Percentiles rank a stretch among this genome's conserved stretches.
These are phyloP conservation scores for Oxycera nigricornis DNA, from an alignment of 2,888 invertebrate species.

Conservation along the genomic window DNA sequence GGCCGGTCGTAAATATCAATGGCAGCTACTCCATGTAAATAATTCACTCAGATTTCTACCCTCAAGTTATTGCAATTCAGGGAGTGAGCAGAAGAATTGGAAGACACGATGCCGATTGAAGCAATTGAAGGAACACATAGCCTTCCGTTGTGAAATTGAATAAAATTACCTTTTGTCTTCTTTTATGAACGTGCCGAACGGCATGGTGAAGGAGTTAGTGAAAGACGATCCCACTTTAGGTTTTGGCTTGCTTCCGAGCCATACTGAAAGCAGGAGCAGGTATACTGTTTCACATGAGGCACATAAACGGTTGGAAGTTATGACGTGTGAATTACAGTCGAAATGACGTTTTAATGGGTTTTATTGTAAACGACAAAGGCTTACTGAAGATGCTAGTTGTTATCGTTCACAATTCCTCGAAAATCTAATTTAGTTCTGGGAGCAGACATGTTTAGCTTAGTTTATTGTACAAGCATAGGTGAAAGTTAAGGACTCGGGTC, in stretches of 20 bases:
- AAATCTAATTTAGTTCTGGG: too few relatives aligned
- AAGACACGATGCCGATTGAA: conserved; percentile 9
- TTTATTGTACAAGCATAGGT: too few relatives aligned
- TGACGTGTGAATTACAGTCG: neutral
- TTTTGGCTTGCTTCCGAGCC: neutral
- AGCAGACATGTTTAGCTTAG: too few relatives aligned
- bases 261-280: too few relatives aligned
- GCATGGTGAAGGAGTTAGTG: neutral
- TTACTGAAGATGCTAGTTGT: too few relatives aligned
- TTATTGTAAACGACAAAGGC: too few relatives aligned
- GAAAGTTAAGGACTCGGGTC: too few relatives aligned
- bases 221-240: neutral
- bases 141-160: conserved; percentile 18
- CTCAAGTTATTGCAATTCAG: conserved; percentile 6
- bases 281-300: neutral
- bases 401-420: too few relatives aligned
- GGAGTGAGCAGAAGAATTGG: neutral
- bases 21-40: conserved; percentile 38
- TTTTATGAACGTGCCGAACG: conserved; percentile 25
- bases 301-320: neutral
- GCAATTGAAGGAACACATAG: neutral
- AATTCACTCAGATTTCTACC: conserved; percentile 31
- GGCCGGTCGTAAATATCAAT: conserved; percentile 36
- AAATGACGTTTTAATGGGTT: neutral
- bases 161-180: conserved; percentile 26